Conservation (phyloP, 2,888 invertebrate species). For the Idaea straminata region DNA sequence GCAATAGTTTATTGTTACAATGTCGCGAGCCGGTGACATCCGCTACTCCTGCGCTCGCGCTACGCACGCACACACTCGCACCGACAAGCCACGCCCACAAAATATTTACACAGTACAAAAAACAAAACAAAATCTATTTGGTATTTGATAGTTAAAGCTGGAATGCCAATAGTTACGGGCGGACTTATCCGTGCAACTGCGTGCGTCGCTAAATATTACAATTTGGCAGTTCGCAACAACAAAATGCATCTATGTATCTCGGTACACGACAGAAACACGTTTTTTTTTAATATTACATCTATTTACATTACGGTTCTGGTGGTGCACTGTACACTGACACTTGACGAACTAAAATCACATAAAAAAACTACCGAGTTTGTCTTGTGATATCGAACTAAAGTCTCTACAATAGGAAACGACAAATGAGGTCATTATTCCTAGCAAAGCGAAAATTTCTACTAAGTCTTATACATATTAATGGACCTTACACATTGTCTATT, state of each 20-base stretch:
- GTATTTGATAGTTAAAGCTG: slow-evolving; percentile 15
- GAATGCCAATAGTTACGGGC: slow-evolving; percentile 11
- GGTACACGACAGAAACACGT: slow-evolving; percentile 61
- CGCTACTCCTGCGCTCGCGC: slow-evolving; percentile 49
- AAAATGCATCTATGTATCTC: slow-evolving; percentile 70
- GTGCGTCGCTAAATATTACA: slow-evolving; percentile 17
- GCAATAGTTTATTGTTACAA: slow-evolving; percentile 77
- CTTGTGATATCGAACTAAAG: slow-evolving; percentile 45
- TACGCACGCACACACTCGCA: slow-evolving; percentile 40
- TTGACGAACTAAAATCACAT: slow-evolving; percentile 42
- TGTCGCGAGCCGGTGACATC: slow-evolving; percentile 49
- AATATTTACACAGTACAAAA: slow-evolving; percentile 18
- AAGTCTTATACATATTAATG: slow-evolving; percentile 36
- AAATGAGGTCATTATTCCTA: slow-evolving; percentile 33
- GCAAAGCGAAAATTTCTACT: slow-evolving; percentile 50
- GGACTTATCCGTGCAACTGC: slow-evolving; percentile 34
- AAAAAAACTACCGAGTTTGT: slow-evolving; percentile 35
- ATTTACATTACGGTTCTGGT: slow-evolving; percentile 61
- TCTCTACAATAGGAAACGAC: slow-evolving; percentile 47
- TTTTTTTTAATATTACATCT: slow-evolving; percentile 38
- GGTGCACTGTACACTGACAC: slow-evolving; percentile 38
- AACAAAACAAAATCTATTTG: slow-evolving; percentile 7
- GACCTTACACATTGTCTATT: not conserved
- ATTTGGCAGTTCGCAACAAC: slow-evolving; percentile 49
- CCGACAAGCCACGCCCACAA: slow-evolving; percentile 20